Evolutionary conservation across 2,113 vertebrate genomes (phyloP).

Genomic region (human): DNA sequence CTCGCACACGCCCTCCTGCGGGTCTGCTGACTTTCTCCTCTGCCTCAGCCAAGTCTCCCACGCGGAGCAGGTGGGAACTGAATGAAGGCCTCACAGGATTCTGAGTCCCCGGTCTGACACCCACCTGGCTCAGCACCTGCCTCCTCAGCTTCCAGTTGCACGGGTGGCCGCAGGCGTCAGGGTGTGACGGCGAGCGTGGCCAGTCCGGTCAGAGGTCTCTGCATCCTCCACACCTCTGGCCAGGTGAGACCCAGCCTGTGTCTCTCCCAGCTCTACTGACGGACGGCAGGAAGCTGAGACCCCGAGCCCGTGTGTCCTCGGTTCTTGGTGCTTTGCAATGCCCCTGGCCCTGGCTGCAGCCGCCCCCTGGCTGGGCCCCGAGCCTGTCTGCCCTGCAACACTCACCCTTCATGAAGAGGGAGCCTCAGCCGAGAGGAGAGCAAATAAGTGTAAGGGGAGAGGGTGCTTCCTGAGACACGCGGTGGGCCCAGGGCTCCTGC

Average conservation of each 20-base stretch:
- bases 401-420: neutral
- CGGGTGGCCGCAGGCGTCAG: too few species aligned
- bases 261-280: neutral
- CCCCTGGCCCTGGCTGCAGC: too few species aligned
- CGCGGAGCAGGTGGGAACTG: neutral
- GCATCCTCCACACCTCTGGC: neutral
- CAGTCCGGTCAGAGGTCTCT: too few species aligned
- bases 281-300: neutral
- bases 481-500: neutral
- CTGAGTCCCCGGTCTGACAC: too few species aligned
- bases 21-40: neutral
- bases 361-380: neutral
- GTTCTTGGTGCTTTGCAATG: neutral
- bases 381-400: neutral
- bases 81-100: too few species aligned
- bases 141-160: too few species aligned
- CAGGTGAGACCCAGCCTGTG: neutral
- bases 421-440: neutral
- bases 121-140: neutral
- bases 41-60: neutral
- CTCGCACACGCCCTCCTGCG: neutral
- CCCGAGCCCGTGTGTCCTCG: fast-evolving
- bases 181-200: too few species aligned
- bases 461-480: neutral
- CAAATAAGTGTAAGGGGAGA: neutral